Evolutionary conservation across 2,797 vertebrate species (phyloP).

Genomic region (Molossus molossus): DNA sequence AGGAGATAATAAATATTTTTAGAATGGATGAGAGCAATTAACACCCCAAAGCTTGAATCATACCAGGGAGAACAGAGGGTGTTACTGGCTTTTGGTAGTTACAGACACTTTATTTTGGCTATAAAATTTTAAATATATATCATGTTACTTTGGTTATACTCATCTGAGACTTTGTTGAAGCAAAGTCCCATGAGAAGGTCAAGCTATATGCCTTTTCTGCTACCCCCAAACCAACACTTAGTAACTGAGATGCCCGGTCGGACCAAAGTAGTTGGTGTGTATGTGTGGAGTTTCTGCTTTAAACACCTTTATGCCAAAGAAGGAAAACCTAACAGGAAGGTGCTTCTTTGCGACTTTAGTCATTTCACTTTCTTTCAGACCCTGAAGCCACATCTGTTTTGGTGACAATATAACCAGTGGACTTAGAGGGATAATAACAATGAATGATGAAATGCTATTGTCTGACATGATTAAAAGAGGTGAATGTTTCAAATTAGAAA

Average conservation of each 20-base stretch:
- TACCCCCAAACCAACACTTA: not conserved
- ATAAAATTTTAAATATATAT: not conserved
- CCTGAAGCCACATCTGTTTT: conserved; percentile 83
- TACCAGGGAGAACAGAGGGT: not conserved
- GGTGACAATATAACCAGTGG: conserved; percentile 81
- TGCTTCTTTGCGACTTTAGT: conserved; percentile 81
- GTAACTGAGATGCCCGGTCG: not conserved
- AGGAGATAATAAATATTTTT: not conserved
- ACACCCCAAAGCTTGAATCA: not conserved
- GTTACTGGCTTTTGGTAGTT: not conserved
- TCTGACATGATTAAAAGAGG: conserved; percentile 63
- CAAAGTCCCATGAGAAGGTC: not conserved
- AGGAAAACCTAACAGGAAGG: conserved; percentile 84
- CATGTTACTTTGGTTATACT: not conserved
- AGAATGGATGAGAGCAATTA: not conserved
- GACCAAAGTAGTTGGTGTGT: too few relatives aligned
- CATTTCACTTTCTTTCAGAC: conserved; percentile 84
- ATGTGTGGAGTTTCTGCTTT: too few relatives aligned
- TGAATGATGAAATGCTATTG: conserved; percentile 79
- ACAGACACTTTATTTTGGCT: not conserved
- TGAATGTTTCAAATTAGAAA: conserved; percentile 81
- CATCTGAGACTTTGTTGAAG: not conserved
- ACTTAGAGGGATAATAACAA: conserved; percentile 80
- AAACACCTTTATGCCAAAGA: conserved; percentile 53
- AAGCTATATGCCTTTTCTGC: not conserved